phyloP scores from a whole-genome alignment of 2,797 vertebrate species.

The Diglossa cyanea region DNA sequence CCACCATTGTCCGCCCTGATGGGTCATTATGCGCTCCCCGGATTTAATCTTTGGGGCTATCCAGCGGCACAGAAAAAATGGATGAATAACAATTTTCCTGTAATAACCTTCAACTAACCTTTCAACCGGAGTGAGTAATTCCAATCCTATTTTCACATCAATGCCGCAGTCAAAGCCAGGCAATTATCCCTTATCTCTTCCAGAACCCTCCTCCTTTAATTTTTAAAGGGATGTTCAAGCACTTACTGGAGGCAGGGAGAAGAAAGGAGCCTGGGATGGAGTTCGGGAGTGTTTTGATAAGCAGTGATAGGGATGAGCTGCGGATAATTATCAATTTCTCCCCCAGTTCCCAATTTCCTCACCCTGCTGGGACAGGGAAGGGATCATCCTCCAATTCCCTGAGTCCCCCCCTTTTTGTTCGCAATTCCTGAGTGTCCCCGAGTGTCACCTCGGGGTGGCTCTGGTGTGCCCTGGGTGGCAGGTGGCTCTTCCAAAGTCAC shows the following conservation, averaged over 20 bases:
- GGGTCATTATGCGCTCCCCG: conserved; percentile 94
- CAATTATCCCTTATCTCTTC: conserved; percentile 80
- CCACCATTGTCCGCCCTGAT: conserved; percentile 95
- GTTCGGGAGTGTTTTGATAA: conserved; percentile 29
- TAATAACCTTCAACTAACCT: conserved; percentile 95
- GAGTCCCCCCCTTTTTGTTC: rapidly evolving
- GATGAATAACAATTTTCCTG: conserved; percentile 88
- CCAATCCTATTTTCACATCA: conserved; percentile 92
- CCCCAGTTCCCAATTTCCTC: not conserved
- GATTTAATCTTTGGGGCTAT: conserved; percentile 90
- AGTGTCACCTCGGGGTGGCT: not conserved
- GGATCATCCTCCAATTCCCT: rapidly evolving
- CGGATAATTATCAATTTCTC: conserved; percentile 26
- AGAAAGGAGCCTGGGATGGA: conserved; percentile 12
- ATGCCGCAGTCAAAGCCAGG: conserved; percentile 87
- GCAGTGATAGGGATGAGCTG: conserved; percentile 1
- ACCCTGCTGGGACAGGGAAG: not conserved
- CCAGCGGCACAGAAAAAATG: conserved; percentile 72
- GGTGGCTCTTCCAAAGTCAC: not conserved
- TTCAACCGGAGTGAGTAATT: conserved; percentile 81
- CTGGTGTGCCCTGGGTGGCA: not conserved
- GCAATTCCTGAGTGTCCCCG: rapidly evolving
- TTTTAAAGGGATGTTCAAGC: conserved; percentile 72
- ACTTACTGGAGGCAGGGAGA: conserved; percentile 39
- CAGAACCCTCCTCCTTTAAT: conserved; percentile 68